Percentiles rank a stretch among this genome's conserved stretches.
phyloP scores from a whole-genome alignment of 1,140 invertebrate species.

The Melitaea cinxia region DNA sequence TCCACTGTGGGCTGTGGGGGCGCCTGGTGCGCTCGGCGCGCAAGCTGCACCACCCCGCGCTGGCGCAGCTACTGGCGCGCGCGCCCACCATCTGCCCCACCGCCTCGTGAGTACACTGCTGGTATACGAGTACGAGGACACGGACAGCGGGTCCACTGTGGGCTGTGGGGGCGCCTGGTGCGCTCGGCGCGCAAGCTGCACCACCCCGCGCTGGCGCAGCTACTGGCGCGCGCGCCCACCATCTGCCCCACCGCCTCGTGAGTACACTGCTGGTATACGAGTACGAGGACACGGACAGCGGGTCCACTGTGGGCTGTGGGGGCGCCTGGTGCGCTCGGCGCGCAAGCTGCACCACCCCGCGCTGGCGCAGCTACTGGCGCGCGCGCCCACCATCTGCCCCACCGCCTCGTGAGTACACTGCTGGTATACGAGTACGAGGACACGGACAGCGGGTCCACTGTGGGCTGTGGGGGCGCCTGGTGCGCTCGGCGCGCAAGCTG shows the following conservation, averaged over 20 bases:
- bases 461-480: too few species aligned
- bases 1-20: conserved; percentile 76
- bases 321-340: too few species aligned
- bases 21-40: conserved; percentile 65
- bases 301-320: too few species aligned
- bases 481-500: too few species aligned
- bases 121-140: conserved; percentile 41
- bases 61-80: not conserved
- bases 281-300: too few species aligned
- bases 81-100: not conserved
- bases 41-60: conserved; percentile 50
- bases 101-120: not conserved
- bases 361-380: too few species aligned
- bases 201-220: conserved; percentile 64
- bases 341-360: too few species aligned
- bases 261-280: too few species aligned
- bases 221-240: conserved; percentile 58
- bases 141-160: conserved; percentile 74
- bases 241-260: conserved; percentile 86
- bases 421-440: too few species aligned
- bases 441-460: too few species aligned
- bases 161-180: conserved; percentile 72
- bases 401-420: too few species aligned
- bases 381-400: too few species aligned
- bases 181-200: conserved; percentile 63